phyloP scores from a whole-genome alignment of 2,888 invertebrate species.

The Parasteatoda lunata region DNA sequence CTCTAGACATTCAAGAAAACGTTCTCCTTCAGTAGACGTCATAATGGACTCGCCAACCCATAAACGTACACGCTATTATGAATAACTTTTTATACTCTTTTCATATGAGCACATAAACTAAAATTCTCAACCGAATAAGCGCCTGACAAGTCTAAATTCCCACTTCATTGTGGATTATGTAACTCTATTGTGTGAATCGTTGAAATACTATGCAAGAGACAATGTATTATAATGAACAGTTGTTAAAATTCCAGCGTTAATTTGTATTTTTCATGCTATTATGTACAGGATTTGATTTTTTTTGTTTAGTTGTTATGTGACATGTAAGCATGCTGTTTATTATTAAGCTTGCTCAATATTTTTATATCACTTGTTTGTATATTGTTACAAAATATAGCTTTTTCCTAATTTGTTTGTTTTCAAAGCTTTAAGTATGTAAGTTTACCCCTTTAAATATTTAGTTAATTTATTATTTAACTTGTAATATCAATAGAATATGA shows the following conservation, averaged over 20 bases:
- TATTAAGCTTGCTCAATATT: background rate
- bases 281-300: background rate
- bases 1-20: constrained; percentile 78
- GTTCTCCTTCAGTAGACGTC: constrained; percentile 81
- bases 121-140: background rate
- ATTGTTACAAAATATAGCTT: too few species aligned
- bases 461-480: too few species aligned
- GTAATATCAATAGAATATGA: too few species aligned
- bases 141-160: background rate
- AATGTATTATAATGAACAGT: background rate
- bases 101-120: background rate
- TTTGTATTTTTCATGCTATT: background rate
- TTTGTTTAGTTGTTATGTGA: background rate
- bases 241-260: background rate
- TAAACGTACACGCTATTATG: constrained; percentile 77
- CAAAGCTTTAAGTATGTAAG: too few species aligned
- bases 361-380: too few species aligned
- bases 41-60: constrained; percentile 86
- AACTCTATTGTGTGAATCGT: constrained; percentile 1
- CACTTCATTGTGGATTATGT: background rate
- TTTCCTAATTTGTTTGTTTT: too few species aligned
- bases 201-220: constrained; percentile 5
- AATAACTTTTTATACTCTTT: background rate
- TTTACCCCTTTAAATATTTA: too few species aligned
- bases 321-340: background rate